A percentile compares a stretch with the other conserved stretches of the same genome.
Evolutionary conservation across 2,113 vertebrate genomes (phyloP).

Genomic region (Oenanthe melanoleuca): DNA sequence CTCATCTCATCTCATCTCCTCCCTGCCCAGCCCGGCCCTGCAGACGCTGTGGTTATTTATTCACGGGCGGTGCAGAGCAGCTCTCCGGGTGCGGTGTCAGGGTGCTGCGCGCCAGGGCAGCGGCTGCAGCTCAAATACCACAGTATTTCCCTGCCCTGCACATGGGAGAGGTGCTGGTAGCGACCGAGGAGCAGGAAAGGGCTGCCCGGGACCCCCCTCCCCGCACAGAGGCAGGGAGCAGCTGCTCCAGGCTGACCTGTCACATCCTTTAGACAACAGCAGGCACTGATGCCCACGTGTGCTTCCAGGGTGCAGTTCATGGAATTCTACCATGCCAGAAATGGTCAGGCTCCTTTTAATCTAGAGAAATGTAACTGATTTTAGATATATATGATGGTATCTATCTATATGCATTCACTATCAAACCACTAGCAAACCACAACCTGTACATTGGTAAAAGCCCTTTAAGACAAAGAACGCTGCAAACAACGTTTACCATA

Average conservation of each 20-base stretch:
- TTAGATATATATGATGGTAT: too few relatives aligned
- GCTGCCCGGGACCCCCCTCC: neutral
- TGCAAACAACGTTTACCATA: neutral
- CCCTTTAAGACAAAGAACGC: neutral
- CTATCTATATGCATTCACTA: neutral
- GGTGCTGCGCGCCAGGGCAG: neutral
- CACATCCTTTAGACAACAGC: neutral
- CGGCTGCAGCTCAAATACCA: neutral
- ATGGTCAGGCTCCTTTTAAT: neutral
- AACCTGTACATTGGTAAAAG: neutral
- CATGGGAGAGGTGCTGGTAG: neutral
- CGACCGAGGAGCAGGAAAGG: neutral
- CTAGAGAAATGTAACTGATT: neutral
- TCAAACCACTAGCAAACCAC: neutral
- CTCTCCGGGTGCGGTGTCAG: neutral
- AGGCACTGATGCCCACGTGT: neutral
- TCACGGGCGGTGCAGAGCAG: neutral
- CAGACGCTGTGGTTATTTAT: neutral
- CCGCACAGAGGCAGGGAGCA: neutral
- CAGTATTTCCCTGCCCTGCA: neutral
- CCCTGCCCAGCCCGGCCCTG: slow-evolving; percentile 45
- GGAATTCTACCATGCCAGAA: neutral
- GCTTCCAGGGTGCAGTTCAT: neutral
- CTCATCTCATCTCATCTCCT: slow-evolving; percentile 10
- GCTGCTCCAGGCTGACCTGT: neutral